Base-by-base conservation (phyloP, 2,797 vertebrate species). In the Alfaro cultratus region DNA sequence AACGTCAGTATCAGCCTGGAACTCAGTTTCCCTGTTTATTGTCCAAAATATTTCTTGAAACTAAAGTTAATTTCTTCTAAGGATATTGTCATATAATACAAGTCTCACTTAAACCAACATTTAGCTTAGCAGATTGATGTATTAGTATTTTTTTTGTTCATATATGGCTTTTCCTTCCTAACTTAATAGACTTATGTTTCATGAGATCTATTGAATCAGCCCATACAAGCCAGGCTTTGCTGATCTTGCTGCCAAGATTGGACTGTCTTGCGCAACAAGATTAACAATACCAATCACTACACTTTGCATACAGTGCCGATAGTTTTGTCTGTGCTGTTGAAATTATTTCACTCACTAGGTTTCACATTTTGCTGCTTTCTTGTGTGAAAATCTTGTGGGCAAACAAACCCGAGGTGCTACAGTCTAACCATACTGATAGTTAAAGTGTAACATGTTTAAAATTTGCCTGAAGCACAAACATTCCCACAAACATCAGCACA, bases 381-480 rank as follows among this genome's bases (percentile, higher is more conserved):
- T 39, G 18, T 29, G 39, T 71, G 49, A 43, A 72, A 76, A 31
- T 57, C 11, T 29, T 57, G 53, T 57, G 53, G 26, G 26, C n/a
- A 57, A 57, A 57, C 10, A 29, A 57, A 57, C 26, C 26, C 53
- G 55, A 60, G 55, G 55, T 60, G n/a, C 31, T 53, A 51, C 49
- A 29, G 41, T 53, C 21, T 31, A 78, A 78, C 18, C 80, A 11
- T 1, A 68, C 41, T 74, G 16, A 68, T 16, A 74, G 23, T 74
- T 77, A 0, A 13, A 53, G 75, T 64, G 47, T 73, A 45, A 39
- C 45, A 55, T 55, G 29, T 67, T 77, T n/a, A 2, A 74, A 77
- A 77, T 13, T 49, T 55, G 47, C 70, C 75, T 77, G 70, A 67
- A 77, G 70, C 36, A 23, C 45, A 71, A 60, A 46, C 62, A 71